Evolutionary conservation across 2,888 invertebrate species (phyloP).

Genomic region (Drosophila rubida): DNA sequence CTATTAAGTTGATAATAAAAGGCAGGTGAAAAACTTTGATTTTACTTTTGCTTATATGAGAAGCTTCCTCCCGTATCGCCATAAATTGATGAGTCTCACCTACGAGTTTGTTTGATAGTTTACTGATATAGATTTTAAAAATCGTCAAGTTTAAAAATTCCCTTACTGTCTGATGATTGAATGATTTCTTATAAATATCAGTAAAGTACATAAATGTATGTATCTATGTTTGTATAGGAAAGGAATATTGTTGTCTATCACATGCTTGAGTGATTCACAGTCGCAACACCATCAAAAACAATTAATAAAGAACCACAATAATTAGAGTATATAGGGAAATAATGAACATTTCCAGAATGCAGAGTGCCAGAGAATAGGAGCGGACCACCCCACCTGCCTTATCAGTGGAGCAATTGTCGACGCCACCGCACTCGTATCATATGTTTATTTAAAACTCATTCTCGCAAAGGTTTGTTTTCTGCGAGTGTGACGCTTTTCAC

Average conservation of each 20-base stretch:
- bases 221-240: neutral
- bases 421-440: constrained; percentile 52
- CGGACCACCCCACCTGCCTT: constrained; percentile 38
- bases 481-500: constrained; percentile 42
- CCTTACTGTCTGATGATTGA: neutral
- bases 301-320: constrained; percentile 73
- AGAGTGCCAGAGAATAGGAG: constrained; percentile 20
- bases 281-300: constrained; percentile 39
- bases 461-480: constrained; percentile 8
- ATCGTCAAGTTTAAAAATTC: neutral
- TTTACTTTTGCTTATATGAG: neutral
- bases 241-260: constrained; percentile 49
- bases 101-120: neutral
- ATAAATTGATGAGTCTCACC: no score
- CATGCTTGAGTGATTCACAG: constrained; percentile 58
- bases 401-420: constrained; percentile 69
- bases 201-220: neutral
- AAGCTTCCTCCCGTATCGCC: neutral
- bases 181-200: neutral
- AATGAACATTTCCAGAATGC: constrained; percentile 11
- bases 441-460: constrained; percentile 52
- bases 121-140: neutral
- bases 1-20: no score
- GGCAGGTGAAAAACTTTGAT: neutral
- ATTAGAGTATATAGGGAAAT: constrained; percentile 53